phyloP scores from a whole-genome alignment of 2,888 invertebrate species.

The Spatulosminthurus flaviceps region DNA sequence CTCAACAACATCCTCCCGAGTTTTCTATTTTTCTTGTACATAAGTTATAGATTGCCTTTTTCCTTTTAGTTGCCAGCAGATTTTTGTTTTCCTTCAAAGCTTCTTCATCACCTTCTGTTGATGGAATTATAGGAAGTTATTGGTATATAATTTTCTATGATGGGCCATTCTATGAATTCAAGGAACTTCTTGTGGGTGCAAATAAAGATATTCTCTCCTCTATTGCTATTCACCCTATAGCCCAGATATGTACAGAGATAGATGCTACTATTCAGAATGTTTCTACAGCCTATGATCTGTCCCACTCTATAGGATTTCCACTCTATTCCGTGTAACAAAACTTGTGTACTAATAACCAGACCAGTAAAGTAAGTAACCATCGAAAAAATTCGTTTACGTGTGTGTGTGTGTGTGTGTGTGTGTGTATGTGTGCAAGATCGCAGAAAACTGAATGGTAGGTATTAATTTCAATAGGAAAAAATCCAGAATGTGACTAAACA shows the following conservation, averaged over 20 bases:
- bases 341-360: not conserved
- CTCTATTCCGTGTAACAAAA: not conserved
- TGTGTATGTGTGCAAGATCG: slow-evolving; percentile 3
- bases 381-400: not conserved
- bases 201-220: too few species aligned
- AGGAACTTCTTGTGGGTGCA: too few species aligned
- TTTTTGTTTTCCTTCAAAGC: not conserved
- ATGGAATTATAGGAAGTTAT: slow-evolving; percentile 39
- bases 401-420: slow-evolving; percentile 12
- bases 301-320: too few species aligned
- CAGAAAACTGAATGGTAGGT: slow-evolving; percentile 39
- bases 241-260: not conserved
- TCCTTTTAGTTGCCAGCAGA: too few species aligned
- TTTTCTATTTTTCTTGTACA: too few species aligned
- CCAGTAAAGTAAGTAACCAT: not conserved
- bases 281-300: too few species aligned
- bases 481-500: slow-evolving; percentile 49
- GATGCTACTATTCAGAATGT: too few species aligned
- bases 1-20: too few species aligned
- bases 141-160: slow-evolving; percentile 30
- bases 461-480: slow-evolving; percentile 47
- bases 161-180: slow-evolving; percentile 1
- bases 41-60: too few species aligned
- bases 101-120: slow-evolving; percentile 34
- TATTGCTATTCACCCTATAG: too few species aligned